Base-by-base conservation (phyloP, 1,140 invertebrate species). In the Philotrypesis tridentata region DNA sequence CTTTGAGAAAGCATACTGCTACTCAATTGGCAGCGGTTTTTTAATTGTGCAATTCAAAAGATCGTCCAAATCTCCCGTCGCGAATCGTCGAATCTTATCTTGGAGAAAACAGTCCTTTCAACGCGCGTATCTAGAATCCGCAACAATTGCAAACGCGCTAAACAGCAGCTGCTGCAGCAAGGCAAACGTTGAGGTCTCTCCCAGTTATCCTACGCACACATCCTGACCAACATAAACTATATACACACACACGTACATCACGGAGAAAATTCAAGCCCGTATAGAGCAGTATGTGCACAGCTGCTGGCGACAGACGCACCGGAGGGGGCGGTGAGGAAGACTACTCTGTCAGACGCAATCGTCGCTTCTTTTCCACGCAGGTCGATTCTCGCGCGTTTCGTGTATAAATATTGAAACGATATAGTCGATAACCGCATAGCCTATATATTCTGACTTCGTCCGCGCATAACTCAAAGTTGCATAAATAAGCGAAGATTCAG, bases 331-430 rank as follows among this genome's bases (percentile, higher is more conserved):
- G n/a, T n/a, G n/a, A n/a, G n/a, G n/a, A n/a, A n/a, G n/a, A 17
- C 7, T n/a, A 21, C 48, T 55, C 48, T 55, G 48, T 55, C 48
- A 17, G 48, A n/a, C 48, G 71, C 23, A 55, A 25, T 73, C 71
- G 40, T 55, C 55, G n/a, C 37, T 9, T 43, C 37, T 55, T 23
- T 61, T 4, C 1, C 55, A 3, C 48, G 40, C 25, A 61, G 31
- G 29, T 23, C 61, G 21, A 23, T 76, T 81, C 76, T 75, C 25
- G 25, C 70, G 70, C n/a, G n/a, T n/a, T 40, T 40, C 31, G 17
- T n/a, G n/a, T n/a, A 72, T 80, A 80, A 80, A 80, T 74, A 80
- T 73, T 48, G 23, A 74, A 80, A 74, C 71, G 70, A 74, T 80
- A 74, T 80, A 73, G 65, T 61, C 68, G 79, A 48, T 68, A 79